A percentile compares a stretch with the other conserved stretches of the same genome.
phyloP scores from a whole-genome alignment of 2,113 vertebrate genomes.

The Agapornis roseicollis region DNA sequence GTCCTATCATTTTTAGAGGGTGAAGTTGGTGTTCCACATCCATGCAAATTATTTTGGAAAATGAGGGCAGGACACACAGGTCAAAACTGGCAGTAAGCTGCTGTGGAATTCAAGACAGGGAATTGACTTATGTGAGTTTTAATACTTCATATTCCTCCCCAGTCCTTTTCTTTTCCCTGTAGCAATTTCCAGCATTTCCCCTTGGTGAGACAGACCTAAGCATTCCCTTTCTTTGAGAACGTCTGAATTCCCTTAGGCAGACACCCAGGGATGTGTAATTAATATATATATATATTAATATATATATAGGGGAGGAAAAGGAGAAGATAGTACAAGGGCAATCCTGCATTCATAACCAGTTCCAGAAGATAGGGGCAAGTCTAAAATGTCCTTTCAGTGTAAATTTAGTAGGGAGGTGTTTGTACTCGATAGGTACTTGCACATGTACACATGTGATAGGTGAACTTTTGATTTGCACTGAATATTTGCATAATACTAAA shows the following conservation, averaged over 20 bases:
- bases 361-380: background rate
- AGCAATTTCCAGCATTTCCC: slow-evolving; percentile 15
- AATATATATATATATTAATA: background rate
- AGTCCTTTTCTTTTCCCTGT: background rate
- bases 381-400: background rate
- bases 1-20: background rate
- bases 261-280: slow-evolving; percentile 1
- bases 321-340: background rate
- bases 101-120: slow-evolving; percentile 13
- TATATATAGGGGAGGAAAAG: background rate
- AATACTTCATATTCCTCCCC: slow-evolving; percentile 12
- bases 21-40: background rate
- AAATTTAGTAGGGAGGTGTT: no score
- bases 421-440: background rate
- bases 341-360: background rate
- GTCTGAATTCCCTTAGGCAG: background rate
- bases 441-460: background rate
- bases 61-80: background rate
- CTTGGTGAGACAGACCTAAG: background rate
- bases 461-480: background rate
- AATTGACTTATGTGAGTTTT: background rate
- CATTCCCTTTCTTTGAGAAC: background rate
- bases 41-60: slow-evolving; percentile 14
- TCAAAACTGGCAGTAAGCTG: background rate
- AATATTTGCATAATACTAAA: background rate